phyloP scores from a whole-genome alignment of 2,797 vertebrate genomes.

The Calcarius lapponicus region DNA sequence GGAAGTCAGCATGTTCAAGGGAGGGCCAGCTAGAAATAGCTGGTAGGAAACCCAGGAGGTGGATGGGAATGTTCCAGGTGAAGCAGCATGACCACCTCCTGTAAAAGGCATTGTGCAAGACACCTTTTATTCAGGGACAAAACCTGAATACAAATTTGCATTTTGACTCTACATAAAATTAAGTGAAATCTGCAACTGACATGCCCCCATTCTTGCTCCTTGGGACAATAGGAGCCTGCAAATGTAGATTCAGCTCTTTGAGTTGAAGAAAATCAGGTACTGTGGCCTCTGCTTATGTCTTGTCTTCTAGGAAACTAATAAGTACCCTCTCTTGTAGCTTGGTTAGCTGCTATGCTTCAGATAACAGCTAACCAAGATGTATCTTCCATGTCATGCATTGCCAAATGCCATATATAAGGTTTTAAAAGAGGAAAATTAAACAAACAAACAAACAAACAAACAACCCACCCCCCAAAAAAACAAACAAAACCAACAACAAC shows the following conservation, averaged over 20 bases:
- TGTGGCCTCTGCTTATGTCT: background rate
- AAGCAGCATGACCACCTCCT: background rate
- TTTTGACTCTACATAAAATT: background rate
- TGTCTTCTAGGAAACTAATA: background rate
- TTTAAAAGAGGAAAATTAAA: background rate
- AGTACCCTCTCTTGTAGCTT: background rate
- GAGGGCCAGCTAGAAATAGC: background rate
- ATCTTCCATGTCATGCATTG: background rate
- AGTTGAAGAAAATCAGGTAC: background rate
- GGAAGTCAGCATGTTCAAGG: background rate
- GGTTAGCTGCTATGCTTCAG: background rate
- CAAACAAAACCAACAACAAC: fast-evolving
- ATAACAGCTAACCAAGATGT: background rate
- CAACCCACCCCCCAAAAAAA: no score
- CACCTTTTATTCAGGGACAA: background rate
- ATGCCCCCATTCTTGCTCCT: background rate
- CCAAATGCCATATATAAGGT: background rate
- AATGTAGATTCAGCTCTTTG: background rate
- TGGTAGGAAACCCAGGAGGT: background rate
- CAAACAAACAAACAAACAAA: no score
- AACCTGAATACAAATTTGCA: background rate
- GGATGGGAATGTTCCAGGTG: background rate
- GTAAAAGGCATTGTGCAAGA: background rate
- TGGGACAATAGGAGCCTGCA: background rate
- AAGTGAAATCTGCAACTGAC: background rate